Evolutionary conservation across 2,888 invertebrate species (phyloP), one percentile per base, ranked within the genome.

Genomic region (Resseliella maxima): DNA sequence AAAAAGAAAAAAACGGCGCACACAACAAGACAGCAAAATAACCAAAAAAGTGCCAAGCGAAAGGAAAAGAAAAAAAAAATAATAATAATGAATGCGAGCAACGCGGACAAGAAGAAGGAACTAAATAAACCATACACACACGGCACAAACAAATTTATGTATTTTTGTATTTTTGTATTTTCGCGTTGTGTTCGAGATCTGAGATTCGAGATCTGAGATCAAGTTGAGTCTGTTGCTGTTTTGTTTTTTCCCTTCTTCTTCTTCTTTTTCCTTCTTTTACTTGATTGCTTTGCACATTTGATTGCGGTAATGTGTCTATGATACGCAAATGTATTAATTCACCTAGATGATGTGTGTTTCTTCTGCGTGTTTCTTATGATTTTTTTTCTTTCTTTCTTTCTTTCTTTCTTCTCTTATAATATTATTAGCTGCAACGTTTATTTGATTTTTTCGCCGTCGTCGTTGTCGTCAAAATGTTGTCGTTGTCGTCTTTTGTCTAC

Each of bases 201-300:
- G 18, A 8, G 18, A 12, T 12, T 12, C 41, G 21, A 50, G 50
- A 50, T 59, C 59, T 3, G 59, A 27, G 59, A 59, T 59, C 59
- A 59, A 59, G 59, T 59, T 27, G 59, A 35, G 21, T 50, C 50
- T 50, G n/a, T n/a, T n/a, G n/a, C 12, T 50, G 2, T 50, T 18
- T 21, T 50, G 5, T 41, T 41, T 41, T 41, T 41, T 41, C 41
- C n/a, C n/a, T n/a, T n/a, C n/a, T n/a, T n/a, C n/a, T n/a, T n/a
- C n/a, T n/a, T n/a, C n/a, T n/a, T n/a, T 50, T 15, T 50, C 18
- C 18, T 6, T 50, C 18, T 5, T 8, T 50, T 59, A 59, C 59
- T 72, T 35, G 72, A 72, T 72, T 27, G 72, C 31, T 72, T 59
- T 3, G 31, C 72, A 72, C 72, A 72, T 72, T 72, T 72, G 27